Evolutionary conservation across 2,113 vertebrate genomes (phyloP).

Genomic region (Onychostruthus taczanowskii): DNA sequence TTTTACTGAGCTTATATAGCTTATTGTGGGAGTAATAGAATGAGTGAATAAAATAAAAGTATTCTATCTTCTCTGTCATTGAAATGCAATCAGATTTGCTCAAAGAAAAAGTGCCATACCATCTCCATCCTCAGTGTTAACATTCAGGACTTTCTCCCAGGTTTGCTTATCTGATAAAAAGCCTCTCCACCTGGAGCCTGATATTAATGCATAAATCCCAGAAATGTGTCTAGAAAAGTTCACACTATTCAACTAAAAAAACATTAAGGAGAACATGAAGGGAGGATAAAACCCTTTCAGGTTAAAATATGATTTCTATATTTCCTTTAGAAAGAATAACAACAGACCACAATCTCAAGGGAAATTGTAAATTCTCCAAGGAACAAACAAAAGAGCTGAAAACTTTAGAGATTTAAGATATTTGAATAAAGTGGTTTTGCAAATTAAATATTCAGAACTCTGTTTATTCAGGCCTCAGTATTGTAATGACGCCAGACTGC

Average conservation of each 20-base stretch:
- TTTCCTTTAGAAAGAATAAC: constrained; percentile 24
- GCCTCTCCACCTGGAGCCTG: constrained; percentile 13
- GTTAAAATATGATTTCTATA: constrained; percentile 13
- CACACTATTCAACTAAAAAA: constrained; percentile 41
- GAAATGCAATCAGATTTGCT: constrained; percentile 62
- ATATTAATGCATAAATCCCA: constrained; percentile 69
- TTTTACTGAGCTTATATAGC: constrained; percentile 21
- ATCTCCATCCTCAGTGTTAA: constrained; percentile 35
- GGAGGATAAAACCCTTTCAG: constrained; percentile 23
- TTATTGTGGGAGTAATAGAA: constrained; percentile 60
- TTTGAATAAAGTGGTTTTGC: neutral
- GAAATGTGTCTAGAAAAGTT: constrained; percentile 49
- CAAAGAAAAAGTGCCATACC: neutral
- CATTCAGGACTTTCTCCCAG: constrained; percentile 50
- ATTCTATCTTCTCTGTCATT: constrained; percentile 50
- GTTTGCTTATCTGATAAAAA: constrained; percentile 62
- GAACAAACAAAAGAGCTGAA: neutral
- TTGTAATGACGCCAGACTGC: neutral
- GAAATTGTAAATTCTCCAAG: neutral
- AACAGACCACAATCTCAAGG: neutral
- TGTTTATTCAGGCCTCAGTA: neutral
- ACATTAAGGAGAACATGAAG: constrained; percentile 39
- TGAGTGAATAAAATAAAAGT: constrained; percentile 63
- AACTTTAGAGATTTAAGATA: neutral
- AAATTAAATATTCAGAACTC: constrained; percentile 1